Percentiles rank a stretch among this genome's conserved stretches.
These are phyloP conservation scores for Chesias legatella DNA, from an alignment of 2,888 invertebrate genomes.

Conservation along the genomic window DNA sequence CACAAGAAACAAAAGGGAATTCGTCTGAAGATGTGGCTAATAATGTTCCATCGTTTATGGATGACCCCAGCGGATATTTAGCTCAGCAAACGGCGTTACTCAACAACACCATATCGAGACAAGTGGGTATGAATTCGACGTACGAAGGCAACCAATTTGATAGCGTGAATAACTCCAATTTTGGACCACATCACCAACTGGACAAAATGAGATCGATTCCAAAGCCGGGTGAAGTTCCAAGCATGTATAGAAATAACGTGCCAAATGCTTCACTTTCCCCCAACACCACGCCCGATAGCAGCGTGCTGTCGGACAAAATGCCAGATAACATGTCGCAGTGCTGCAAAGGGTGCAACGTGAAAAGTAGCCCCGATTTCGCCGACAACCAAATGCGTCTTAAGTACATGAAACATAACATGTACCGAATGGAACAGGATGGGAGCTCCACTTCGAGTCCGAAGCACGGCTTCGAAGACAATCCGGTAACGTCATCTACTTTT, in stretches of 20 bases:
- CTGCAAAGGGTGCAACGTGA: slow-evolving; percentile 77
- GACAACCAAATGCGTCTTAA: slow-evolving; percentile 63
- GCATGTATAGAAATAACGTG: slow-evolving; percentile 56
- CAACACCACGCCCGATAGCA: slow-evolving; percentile 71
- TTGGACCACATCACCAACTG: slow-evolving; percentile 44
- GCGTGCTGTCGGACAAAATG: slow-evolving; percentile 61
- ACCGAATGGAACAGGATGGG: slow-evolving; percentile 72
- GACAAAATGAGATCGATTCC: slow-evolving; percentile 49
- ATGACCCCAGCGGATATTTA: slow-evolving; percentile 94
- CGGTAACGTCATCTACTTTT: slow-evolving; percentile 85
- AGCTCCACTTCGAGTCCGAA: slow-evolving; percentile 79
- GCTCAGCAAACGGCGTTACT: slow-evolving; percentile 94
- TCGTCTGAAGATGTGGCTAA: slow-evolving; percentile 73
- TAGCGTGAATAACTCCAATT: slow-evolving; percentile 37
- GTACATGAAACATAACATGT: slow-evolving; percentile 64
- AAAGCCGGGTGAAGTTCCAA: slow-evolving; percentile 50
- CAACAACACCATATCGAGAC: slow-evolving; percentile 89
- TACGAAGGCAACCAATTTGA: slow-evolving; percentile 60
- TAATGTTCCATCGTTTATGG: slow-evolving; percentile 90
- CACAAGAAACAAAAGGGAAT: slow-evolving; percentile 63
- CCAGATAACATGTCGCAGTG: slow-evolving; percentile 58
- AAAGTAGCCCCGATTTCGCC: slow-evolving; percentile 56
- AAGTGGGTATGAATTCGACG: slow-evolving; percentile 68
- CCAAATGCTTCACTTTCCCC: slow-evolving; percentile 66
- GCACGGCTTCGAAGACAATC: slow-evolving; percentile 78